These are phyloP conservation scores for Clupea harengus DNA, from an alignment of 2,113 vertebrate genomes.

Conservation along the genomic window DNA sequence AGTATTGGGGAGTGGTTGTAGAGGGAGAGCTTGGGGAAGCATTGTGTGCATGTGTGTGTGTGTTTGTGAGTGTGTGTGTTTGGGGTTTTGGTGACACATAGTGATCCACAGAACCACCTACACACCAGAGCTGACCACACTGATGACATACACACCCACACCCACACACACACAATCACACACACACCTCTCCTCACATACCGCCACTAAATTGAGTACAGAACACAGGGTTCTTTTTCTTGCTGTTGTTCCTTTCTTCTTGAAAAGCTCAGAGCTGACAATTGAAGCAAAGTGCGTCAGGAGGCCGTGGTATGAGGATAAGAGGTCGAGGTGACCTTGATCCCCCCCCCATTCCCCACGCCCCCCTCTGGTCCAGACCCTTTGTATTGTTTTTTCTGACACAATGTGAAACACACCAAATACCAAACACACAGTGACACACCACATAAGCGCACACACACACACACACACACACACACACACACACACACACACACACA, in stretches of 20 bases:
- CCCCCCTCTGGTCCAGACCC: not conserved
- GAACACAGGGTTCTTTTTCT: not conserved
- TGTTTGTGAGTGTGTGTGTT: too few relatives aligned
- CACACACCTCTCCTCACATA: not conserved
- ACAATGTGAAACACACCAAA: not conserved
- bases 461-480: slow-evolving; percentile 22
- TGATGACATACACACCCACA: not conserved
- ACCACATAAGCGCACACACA: slow-evolving; percentile 8
- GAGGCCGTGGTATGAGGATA: not conserved
- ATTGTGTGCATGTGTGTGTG: too few relatives aligned
- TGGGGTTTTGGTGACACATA: too few relatives aligned
- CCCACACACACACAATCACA: not conserved
- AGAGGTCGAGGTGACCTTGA: not conserved
- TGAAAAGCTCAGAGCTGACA: not conserved
- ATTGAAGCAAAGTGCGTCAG: not conserved
- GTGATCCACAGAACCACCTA: too few relatives aligned
- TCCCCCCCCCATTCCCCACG: not conserved
- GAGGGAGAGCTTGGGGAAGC: too few relatives aligned
- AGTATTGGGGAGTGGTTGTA: too few relatives aligned
- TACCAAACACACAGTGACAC: not conserved
- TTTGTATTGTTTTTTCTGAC: slow-evolving; percentile 1
- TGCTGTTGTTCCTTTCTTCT: not conserved
- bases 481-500: slow-evolving; percentile 29
- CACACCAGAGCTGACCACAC: too few relatives aligned
- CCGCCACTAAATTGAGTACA: not conserved